Base-by-base conservation (phyloP, 1,140 invertebrate genomes). In the Ptiloglossa arizonensis region DNA sequence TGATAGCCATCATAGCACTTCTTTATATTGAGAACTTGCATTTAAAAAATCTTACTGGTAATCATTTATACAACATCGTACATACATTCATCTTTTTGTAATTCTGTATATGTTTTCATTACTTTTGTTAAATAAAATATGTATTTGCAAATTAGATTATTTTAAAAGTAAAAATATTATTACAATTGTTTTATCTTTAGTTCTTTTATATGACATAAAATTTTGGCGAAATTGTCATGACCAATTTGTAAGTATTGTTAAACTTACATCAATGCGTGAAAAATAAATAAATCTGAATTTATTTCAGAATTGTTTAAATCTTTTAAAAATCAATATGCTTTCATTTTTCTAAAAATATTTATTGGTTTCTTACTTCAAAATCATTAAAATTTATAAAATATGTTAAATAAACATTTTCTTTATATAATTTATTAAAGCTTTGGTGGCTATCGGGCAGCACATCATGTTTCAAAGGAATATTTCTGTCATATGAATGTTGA, bases 1-100 rank as follows among this genome's bases (percentile, higher is more conserved):
- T 75, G 69, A 81, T 87, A 85, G 83, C 81, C 85, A 86, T 87
- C 86, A 69, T 60, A 80, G 66, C 73, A 82, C 44, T 79, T 54
- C 80, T 63, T 69, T 76, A 48, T 54, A 54, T 71, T 38, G 35
- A 48, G 24, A 77, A 79, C 48, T 27, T 84, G 72, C 82, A 86
- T 82, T 74, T 79, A 68, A 64, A 60, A 74, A 54, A 24, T 63
- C 38, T 41, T 52, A 63, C 19, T n/a, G 46, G 38, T 73, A 70
- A 77, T 64, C 24, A n/a, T n/a, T n/a, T n/a, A n/a, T n/a, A n/a
- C n/a, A n/a, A n/a, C n/a, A n/a, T n/a, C n/a, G n/a, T n/a, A n/a
- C n/a, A n/a, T 44, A 46, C 41, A 64, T 67, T 50, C 19, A 27
- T 68, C 27, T 70, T 32, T 64, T 50, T 70, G 8, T 48, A 56